Percentiles rank a stretch among this genome's conserved stretches.
Evolutionary conservation across 2,113 vertebrate genomes (phyloP).

Genomic region (Pteropus alecto): DNA sequence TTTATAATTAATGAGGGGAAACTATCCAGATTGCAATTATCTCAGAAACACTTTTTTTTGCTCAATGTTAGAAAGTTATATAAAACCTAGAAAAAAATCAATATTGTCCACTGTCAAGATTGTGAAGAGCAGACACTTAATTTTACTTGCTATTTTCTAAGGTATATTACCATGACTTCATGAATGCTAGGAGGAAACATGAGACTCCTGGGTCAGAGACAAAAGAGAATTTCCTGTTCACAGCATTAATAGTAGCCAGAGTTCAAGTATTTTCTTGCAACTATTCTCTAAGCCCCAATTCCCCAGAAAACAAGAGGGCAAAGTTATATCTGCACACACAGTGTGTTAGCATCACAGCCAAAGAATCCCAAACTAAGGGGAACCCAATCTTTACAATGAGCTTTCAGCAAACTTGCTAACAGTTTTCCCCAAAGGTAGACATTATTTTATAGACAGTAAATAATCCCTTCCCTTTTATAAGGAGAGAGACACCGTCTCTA

Average conservation of each 20-base stretch:
- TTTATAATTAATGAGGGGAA: neutral
- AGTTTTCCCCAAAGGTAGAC: neutral
- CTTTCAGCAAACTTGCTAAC: neutral
- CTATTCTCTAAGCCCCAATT: neutral
- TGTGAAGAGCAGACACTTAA: neutral
- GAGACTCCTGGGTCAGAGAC: neutral
- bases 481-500: neutral
- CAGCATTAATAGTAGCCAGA: neutral
- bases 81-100: neutral
- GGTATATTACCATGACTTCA: neutral
- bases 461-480: neutral
- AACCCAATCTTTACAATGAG: neutral
- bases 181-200: neutral
- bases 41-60: neutral
- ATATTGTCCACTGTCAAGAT: neutral
- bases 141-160: neutral
- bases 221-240: neutral
- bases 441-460: slow-evolving; percentile 4
- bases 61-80: neutral
- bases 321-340: neutral
- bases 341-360: neutral
- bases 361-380: neutral
- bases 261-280: neutral
- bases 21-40: neutral
- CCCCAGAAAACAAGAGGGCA: neutral